phyloP scores from a whole-genome alignment of 2,888 invertebrate genomes.

The Leptothorax acervorum region DNA sequence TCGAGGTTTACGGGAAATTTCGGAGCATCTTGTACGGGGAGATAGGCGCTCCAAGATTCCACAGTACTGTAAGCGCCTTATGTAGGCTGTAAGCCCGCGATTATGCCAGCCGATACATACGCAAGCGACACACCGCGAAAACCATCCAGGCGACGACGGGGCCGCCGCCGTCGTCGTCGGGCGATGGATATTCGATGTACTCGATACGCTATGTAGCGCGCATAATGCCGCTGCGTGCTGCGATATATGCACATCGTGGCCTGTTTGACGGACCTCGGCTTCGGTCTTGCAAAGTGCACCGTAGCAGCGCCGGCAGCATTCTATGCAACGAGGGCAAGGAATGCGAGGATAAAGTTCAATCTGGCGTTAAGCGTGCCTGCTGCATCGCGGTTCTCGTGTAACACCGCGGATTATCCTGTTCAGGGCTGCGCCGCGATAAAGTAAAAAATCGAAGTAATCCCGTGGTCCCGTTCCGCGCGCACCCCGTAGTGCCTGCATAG shows the following conservation, averaged over 20 bases:
- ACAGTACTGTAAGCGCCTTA: conserved; percentile 7
- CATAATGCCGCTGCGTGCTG: conserved; percentile 32
- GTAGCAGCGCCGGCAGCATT: conserved; percentile 27
- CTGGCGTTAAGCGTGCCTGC: conserved; percentile 59
- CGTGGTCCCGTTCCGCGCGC: neutral
- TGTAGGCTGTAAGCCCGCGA: conserved; percentile 21
- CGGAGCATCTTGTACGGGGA: neutral
- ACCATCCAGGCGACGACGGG: conserved; percentile 22
- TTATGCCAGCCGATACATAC: conserved; percentile 37
- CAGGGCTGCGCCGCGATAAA: neutral
- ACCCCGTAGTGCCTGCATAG: too few species aligned
- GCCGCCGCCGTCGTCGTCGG: neutral
- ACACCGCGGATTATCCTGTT: neutral
- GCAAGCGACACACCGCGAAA: conserved; percentile 27
- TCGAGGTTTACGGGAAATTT: neutral
- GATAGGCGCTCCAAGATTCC: conserved; percentile 8
- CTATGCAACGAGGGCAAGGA: conserved; percentile 40
- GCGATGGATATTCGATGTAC: conserved; percentile 52
- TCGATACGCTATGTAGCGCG: conserved; percentile 51
- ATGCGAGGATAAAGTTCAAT: conserved; percentile 55
- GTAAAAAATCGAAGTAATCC: neutral
- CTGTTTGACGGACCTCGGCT: conserved; percentile 46
- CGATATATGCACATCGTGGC: conserved; percentile 37
- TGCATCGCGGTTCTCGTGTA: neutral
- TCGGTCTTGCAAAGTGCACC: conserved; percentile 43